These are phyloP conservation scores for Opisthocomus hoazin DNA, from an alignment of 2,113 vertebrate genomes.

Conservation along the genomic window DNA sequence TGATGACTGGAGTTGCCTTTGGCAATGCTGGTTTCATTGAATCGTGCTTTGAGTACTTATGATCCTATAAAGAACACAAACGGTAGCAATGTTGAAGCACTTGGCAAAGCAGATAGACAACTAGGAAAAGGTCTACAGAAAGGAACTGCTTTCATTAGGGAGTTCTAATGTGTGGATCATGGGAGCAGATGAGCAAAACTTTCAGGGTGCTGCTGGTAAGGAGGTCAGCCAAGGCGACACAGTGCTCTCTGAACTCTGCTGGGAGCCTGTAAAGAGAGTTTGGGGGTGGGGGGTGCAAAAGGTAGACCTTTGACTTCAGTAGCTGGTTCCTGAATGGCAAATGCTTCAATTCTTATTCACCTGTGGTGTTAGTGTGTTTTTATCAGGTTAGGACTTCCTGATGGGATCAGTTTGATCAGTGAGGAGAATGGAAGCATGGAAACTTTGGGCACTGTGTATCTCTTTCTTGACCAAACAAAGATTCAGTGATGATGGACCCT, in stretches of 20 bases:
- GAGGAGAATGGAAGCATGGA: background rate
- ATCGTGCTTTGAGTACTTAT: background rate
- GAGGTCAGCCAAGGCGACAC: background rate
- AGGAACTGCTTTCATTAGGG: background rate
- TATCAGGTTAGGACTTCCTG: background rate
- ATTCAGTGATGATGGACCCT: background rate
- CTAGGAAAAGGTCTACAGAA: background rate
- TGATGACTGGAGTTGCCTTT: background rate
- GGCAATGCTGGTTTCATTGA: background rate
- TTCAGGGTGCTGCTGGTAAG: background rate
- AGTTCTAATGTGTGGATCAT: background rate
- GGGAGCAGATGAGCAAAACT: background rate
- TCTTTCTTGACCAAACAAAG: background rate
- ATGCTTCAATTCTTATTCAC: background rate
- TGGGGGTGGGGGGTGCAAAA: accelerated
- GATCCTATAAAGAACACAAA: background rate
- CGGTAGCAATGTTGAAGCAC: background rate
- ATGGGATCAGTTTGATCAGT: background rate
- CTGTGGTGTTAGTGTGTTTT: background rate
- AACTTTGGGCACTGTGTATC: background rate
- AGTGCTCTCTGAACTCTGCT: background rate
- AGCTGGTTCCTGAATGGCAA: background rate
- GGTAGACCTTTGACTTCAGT: background rate
- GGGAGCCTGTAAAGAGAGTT: background rate
- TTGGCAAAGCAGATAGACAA: background rate